phyloP scores from a whole-genome alignment of 30 jellyfish, hydroid and myxozoan species.

The Turritopsis dohrnii region DNA sequence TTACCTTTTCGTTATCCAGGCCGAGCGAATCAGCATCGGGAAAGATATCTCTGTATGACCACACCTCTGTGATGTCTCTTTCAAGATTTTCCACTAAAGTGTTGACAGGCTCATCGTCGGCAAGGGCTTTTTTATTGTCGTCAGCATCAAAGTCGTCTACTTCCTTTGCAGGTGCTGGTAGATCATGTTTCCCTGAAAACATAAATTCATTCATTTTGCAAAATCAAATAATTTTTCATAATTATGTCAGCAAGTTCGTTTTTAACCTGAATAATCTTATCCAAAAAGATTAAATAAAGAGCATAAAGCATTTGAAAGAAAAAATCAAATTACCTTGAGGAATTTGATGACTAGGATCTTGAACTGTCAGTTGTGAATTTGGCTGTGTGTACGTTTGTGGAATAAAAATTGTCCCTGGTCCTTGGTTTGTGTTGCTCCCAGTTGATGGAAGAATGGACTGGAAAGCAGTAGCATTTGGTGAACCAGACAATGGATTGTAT shows the following conservation, averaged over 20 bases:
- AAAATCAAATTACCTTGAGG: neutral
- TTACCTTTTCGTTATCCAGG: conserved; percentile 77
- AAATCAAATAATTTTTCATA: too few species aligned
- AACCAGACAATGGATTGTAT: conserved; percentile 3
- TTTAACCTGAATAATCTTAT: too few species aligned
- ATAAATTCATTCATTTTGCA: neutral
- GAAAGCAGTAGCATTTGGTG: conserved; percentile 30
- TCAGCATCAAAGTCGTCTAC: conserved; percentile 66
- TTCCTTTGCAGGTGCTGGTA: conserved; percentile 28
- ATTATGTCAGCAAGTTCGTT: too few species aligned
- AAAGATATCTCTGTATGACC: conserved; percentile 85
- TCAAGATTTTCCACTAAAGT: conserved; percentile 88
- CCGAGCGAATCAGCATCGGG: conserved; percentile 96
- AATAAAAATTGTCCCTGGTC: neutral
- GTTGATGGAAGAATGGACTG: conserved; percentile 16
- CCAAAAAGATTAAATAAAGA: too few species aligned
- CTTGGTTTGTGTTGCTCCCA: neutral
- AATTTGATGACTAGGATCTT: neutral
- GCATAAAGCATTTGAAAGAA: neutral
- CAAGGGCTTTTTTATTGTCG: conserved; percentile 58
- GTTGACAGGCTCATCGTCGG: conserved; percentile 94
- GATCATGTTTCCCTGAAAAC: conserved; percentile 3
- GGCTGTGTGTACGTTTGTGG: conserved; percentile 12
- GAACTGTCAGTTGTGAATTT: conserved; percentile 11
- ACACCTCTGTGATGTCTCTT: conserved; percentile 92